Evolutionary conservation across 2,888 invertebrate species (phyloP).

Genomic region (Rosalia funebris): DNA sequence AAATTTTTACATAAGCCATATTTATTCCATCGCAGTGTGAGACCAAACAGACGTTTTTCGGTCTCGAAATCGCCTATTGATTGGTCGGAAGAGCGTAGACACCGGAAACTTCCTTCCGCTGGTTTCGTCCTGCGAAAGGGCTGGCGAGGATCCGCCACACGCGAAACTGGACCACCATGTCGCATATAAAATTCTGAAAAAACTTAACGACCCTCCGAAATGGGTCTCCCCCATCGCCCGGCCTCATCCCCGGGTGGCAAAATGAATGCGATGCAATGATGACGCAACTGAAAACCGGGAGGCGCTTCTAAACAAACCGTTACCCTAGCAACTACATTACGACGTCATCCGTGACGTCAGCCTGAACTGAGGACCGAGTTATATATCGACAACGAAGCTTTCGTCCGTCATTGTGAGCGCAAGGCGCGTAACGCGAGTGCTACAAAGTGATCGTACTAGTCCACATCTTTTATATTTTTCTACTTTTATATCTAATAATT

Average conservation of each 20-base stretch:
- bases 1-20: no score
- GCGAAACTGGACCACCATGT: conserved; percentile 12
- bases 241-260: conserved; percentile 28
- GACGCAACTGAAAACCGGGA: conserved; percentile 69
- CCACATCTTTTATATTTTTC: conserved; percentile 64
- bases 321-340: conserved; percentile 57
- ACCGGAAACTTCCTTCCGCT: no score
- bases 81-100: no score
- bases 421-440: conserved; percentile 54
- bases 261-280: conserved; percentile 64
- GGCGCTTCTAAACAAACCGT: conserved; percentile 63
- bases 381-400: conserved; percentile 61
- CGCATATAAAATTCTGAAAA: conserved; percentile 5
- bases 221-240: not conserved
- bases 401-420: conserved; percentile 60
- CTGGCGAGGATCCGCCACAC: no score
- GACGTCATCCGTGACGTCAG: conserved; percentile 61
- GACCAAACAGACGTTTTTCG: no score
- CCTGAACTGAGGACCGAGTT: conserved; percentile 59
- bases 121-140: no score
- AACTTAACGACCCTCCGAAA: not conserved
- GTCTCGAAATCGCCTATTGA: no score
- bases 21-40: no score
- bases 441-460: conserved; percentile 60
- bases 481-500: conserved; percentile 62